Percentiles rank a stretch among this genome's conserved stretches.
These are phyloP conservation scores for Sebastes iracundus DNA, from an alignment of 2,797 vertebrate species.

Conservation along the genomic window DNA sequence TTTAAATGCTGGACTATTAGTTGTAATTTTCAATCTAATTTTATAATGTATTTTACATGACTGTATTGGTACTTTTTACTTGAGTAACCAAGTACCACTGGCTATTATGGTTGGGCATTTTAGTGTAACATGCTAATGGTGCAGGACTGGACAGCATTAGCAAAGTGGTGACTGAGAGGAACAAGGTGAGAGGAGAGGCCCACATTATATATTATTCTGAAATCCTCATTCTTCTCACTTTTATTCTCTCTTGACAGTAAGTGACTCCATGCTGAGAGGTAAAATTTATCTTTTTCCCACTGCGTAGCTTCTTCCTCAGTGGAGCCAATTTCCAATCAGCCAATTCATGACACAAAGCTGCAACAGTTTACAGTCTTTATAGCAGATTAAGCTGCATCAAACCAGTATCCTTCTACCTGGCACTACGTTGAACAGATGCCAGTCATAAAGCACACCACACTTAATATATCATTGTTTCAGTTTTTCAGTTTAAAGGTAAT, in stretches of 20 bases:
- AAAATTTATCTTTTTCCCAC: background rate
- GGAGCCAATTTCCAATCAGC: conserved; percentile 1
- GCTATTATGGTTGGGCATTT: background rate
- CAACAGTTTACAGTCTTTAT: background rate
- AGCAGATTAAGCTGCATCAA: background rate
- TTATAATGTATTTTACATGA: background rate
- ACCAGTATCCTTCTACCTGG: background rate
- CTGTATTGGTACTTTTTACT: background rate
- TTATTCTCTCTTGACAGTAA: conserved; percentile 1
- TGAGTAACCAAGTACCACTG: background rate
- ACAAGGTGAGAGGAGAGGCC: background rate
- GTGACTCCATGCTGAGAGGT: background rate
- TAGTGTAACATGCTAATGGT: background rate
- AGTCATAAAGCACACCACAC: background rate
- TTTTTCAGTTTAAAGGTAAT: background rate
- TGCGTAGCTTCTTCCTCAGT: background rate
- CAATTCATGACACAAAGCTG: background rate
- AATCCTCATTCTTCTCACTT: conserved; percentile 9
- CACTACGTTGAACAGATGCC: background rate
- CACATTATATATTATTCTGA: background rate
- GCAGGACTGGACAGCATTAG: background rate
- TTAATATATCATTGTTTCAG: background rate
- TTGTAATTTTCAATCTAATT: no score
- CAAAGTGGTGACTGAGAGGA: background rate
- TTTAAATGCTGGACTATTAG: background rate